Conservation (phyloP, 2,888 invertebrate genomes). For the Aplocera efformata region DNA sequence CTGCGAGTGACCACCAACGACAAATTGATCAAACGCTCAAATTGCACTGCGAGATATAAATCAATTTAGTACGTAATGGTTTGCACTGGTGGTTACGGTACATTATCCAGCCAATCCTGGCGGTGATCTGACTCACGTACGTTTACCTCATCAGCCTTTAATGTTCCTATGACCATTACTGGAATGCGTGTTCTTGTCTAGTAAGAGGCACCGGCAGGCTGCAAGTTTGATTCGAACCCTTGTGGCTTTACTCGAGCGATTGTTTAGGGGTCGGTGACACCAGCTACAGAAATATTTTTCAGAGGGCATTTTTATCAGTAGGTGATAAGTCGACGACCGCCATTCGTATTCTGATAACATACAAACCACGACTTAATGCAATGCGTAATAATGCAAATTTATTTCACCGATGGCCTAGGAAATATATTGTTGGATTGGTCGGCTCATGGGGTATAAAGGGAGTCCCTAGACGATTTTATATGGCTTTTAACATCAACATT, state of each 20-base stretch:
- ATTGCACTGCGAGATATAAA: not conserved
- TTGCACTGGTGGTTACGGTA: not conserved
- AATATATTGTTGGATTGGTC: conserved; percentile 18
- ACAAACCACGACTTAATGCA: conserved; percentile 30
- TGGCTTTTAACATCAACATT: too few species aligned
- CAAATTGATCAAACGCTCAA: not conserved
- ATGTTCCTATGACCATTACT: too few species aligned
- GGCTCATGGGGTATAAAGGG: not conserved
- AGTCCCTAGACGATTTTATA: not conserved
- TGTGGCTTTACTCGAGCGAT: conserved; percentile 25
- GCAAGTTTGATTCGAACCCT: conserved; percentile 15
- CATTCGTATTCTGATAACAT: conserved; percentile 40
- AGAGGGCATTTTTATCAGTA: conserved; percentile 41
- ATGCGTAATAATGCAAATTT: conserved; percentile 29
- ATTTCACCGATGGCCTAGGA: conserved; percentile 20
- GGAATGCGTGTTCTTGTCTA: not conserved
- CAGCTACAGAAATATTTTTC: conserved; percentile 34
- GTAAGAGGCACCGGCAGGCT: conserved; percentile 4
- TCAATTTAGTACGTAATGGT: not conserved
- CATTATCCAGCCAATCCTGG: too few species aligned
- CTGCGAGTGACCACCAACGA: not conserved
- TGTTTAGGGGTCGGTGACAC: conserved; percentile 39
- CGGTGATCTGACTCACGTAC: too few species aligned
- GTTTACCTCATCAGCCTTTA: too few species aligned
- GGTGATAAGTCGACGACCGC: conserved; percentile 36